phyloP scores from a whole-genome alignment of 2,113 vertebrate species.

The Mesoclemmys tuberculata region DNA sequence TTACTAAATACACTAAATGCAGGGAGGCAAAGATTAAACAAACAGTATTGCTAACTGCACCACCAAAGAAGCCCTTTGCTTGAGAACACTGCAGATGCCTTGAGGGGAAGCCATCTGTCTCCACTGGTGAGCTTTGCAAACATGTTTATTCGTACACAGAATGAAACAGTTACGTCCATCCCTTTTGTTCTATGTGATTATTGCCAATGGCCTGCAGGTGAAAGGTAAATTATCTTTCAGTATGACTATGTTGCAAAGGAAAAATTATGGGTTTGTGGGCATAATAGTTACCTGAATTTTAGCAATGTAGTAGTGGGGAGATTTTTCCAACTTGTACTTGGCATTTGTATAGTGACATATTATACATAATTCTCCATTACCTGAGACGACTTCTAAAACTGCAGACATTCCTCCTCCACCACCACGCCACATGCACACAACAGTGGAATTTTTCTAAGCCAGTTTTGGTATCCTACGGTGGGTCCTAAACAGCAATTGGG shows the following conservation, averaged over 20 bases:
- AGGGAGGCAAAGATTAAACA: background rate
- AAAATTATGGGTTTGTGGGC: background rate
- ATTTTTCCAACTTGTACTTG: background rate
- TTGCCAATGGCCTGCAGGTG: background rate
- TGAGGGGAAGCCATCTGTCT: slow-evolving; percentile 17
- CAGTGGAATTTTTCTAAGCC: background rate
- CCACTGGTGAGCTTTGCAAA: background rate
- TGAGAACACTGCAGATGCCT: background rate
- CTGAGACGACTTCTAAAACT: background rate
- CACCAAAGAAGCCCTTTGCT: background rate
- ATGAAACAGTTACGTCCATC: background rate
- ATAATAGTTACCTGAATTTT: background rate
- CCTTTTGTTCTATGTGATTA: background rate
- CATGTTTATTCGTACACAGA: background rate
- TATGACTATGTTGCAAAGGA: too few relatives aligned
- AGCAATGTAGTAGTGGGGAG: background rate
- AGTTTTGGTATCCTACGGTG: background rate
- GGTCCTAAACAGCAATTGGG: background rate
- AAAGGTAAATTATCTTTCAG: background rate
- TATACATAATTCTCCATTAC: background rate
- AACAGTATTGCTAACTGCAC: background rate
- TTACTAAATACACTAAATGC: background rate
- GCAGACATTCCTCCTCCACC: background rate
- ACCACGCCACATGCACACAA: background rate
- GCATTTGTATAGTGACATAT: background rate